Evolutionary conservation across 2,888 invertebrate genomes (phyloP), one percentile per base, ranked within the genome.

Genomic region (Brachypalpus laphriformis): DNA sequence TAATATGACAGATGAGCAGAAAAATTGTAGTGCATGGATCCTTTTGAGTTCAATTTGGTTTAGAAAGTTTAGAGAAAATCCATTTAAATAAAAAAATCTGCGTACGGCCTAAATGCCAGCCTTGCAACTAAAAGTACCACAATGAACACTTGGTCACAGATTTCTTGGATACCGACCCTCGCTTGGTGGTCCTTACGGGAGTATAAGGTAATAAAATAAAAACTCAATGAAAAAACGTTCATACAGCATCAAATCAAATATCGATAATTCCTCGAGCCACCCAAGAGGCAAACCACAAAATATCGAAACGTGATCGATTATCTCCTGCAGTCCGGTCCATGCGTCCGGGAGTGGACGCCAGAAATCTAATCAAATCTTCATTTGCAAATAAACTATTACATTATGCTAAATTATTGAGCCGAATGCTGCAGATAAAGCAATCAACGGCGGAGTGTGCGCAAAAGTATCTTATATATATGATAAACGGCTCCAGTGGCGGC

Each of bases 221-320:
- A 1, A 40, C 7, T 42, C 40, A 56, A 54, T 54, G 31, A 42
- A 20, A 25, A 56, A 34, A 34, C 14, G 22, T 25, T 49, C 25
- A 61, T 49, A 45, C 47, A 72, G 3, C 70, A 56, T 75, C 57
- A 71, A 85, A 75, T 75, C 80, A 75, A 80, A 80, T 56, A 80
- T 80, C 75, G 80, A 80, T 54, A 83, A 75, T 83, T 70, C 28
- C 51, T 45, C 16, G 14, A 71, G 70, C 85, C 85, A 81, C 85
- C 85, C 85, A 85, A 54, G 59, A 76, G 34, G 85, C 25, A 75
- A 88, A 85, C 89, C 89, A 87, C 88, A 89, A 90, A 89, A 90
- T 89, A 89, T 90, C 87, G 89, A 70, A 89, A 90, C 89, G 89
- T 89, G 90, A 89, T 89, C 90, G 89, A 88, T 85, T 81, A 85